These are phyloP conservation scores for Sturnira hondurensis DNA, from an alignment of 2,113 vertebrate species.

Conservation along the genomic window DNA sequence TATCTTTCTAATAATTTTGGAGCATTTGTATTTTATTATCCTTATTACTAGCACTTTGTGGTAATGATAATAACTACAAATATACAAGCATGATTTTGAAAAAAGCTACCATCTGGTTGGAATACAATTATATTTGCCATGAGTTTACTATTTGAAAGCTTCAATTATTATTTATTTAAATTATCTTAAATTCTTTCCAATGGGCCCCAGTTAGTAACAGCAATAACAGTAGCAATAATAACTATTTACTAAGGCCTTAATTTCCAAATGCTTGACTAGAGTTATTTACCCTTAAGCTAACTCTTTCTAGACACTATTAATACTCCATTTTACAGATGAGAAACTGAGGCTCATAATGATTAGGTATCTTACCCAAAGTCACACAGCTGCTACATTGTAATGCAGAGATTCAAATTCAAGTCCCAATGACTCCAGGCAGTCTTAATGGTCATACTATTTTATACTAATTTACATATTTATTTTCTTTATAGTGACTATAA, in stretches of 20 bases:
- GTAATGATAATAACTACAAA: conserved; percentile 29
- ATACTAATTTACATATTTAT: conserved; percentile 10
- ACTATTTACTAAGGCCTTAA: background rate
- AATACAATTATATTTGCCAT: conserved; percentile 25
- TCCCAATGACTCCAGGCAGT: background rate
- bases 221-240: background rate
- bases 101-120: background rate
- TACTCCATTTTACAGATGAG: conserved; percentile 17
- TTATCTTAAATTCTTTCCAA: conserved; percentile 32
- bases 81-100: background rate
- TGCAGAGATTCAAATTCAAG: conserved; percentile 14
- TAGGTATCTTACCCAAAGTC: background rate
- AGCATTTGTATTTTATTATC: background rate
- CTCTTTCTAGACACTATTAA: background rate
- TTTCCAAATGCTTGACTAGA: background rate
- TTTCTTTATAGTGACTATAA: conserved; percentile 20
- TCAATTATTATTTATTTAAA: conserved; percentile 18
- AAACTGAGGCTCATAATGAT: background rate
- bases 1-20: conserved; percentile 14
- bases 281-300: background rate
- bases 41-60: background rate
- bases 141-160: conserved; percentile 15
- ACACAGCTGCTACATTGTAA: background rate
- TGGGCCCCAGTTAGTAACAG: background rate
- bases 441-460: background rate